Evolutionary conservation across 2,888 invertebrate species (phyloP), one percentile per base, ranked within the genome.

Genomic region (Apodemia zela): DNA sequence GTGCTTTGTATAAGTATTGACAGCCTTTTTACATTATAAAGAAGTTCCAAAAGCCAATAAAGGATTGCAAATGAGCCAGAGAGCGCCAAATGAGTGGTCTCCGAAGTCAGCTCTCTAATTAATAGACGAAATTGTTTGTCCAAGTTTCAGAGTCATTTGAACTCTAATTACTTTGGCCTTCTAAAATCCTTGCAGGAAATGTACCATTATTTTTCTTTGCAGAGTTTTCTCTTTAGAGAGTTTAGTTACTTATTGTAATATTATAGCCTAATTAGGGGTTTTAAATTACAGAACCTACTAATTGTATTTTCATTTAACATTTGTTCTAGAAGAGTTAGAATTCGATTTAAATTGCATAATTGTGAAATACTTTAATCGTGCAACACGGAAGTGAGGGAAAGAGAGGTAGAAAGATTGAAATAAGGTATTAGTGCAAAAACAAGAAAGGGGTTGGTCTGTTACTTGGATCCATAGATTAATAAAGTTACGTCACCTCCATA

Each of bases 1-100:
- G 47, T 21, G 8, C 49, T 18, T 49, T 51, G 3, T 25, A 13
- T 25, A 51, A 25, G 25, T 51, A 51, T 21, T 51, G 51, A 51
- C 18, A 15, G 25, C 13, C 21, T 25, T 69, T 71, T 71, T 68
- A 60, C 67, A 81, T 78, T 70, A 73, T 75, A 84, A 84, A 82
- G 82, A 79, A 81, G 79, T 80, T 73, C 67, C 65, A 68, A 67
- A 72, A 68, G 63, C 69, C 76, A 74, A 82, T 83, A 87, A 88
- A 85, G 85, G 85, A 82, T 86, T 88, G 85, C 85, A 88, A 87
- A 89, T 85, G 87, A 87, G 82, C 71, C 74, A 87, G 81, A 71
- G 73, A 68, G 72, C 72, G 74, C 74, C 77, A 78, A 73, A 74
- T 86, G 86, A 89, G 81, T 72, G 35, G 73, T 71, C 74, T 72